These are phyloP conservation scores for Tanytarsus gracilentus DNA, from an alignment of 2,888 invertebrate species.

Conservation along the genomic window DNA sequence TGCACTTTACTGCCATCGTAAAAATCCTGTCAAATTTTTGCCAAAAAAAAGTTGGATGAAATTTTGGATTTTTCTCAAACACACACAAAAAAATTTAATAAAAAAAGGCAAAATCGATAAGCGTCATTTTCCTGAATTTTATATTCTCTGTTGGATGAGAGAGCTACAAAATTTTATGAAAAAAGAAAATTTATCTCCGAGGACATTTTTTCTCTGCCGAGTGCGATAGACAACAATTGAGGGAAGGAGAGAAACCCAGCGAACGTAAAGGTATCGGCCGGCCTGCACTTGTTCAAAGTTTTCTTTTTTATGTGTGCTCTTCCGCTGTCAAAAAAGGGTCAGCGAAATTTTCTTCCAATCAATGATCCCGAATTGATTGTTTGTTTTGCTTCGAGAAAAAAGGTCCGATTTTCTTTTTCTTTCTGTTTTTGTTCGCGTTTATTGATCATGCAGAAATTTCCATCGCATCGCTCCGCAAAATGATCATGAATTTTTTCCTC, in stretches of 20 bases:
- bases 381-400: too few species aligned
- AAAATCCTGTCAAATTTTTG: too few species aligned
- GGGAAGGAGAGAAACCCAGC: not conserved
- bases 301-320: not conserved
- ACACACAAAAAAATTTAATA: not conserved
- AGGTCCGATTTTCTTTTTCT: too few species aligned
- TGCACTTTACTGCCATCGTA: too few species aligned
- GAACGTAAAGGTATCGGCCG: not conserved
- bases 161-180: not conserved
- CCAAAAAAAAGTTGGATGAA: slow-evolving; percentile 19
- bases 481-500: too few species aligned
- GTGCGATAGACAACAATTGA: slow-evolving; percentile 9
- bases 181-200: not conserved
- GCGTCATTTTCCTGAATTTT: slow-evolving; percentile 13
- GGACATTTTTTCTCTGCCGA: not conserved
- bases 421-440: too few species aligned
- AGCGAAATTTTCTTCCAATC: slow-evolving; percentile 21
- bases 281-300: not conserved
- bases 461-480: too few species aligned
- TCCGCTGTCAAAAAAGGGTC: slow-evolving; percentile 12
- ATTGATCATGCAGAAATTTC: not conserved
- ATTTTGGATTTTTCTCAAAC: slow-evolving; percentile 16
- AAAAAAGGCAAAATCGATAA: slow-evolving; percentile 23
- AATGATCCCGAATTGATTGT: slow-evolving; percentile 22
- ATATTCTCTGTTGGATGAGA: not conserved